Conservation (phyloP, 2,113 vertebrate species). For the Hystrix brachyura region DNA sequence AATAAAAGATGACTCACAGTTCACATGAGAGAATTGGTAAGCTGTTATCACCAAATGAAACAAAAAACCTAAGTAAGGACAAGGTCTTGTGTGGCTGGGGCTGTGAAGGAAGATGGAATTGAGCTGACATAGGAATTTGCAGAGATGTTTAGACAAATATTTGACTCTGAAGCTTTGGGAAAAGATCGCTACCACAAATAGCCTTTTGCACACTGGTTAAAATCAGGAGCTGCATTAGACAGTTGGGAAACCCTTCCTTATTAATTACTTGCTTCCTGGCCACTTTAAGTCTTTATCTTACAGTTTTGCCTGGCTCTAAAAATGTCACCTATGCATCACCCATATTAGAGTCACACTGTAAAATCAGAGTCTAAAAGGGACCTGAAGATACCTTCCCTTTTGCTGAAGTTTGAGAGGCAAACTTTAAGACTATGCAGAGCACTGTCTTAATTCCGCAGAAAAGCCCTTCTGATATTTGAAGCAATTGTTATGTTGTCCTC, state of each 20-base stretch:
- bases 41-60: not conserved
- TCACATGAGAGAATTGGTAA: not conserved
- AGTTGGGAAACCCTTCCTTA: not conserved
- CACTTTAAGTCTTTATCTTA: conserved; percentile 1
- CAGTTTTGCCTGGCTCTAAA: conserved; percentile 56
- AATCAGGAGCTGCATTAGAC: not conserved
- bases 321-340: not conserved
- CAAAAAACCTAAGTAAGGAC: not conserved
- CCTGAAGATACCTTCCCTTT: not conserved
- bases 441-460: conserved; percentile 30
- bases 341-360: not conserved
- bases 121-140: not conserved
- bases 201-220: not conserved
- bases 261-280: conserved; percentile 22
- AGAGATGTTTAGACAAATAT: not conserved
- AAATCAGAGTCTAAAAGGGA: not conserved
- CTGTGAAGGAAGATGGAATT: not conserved
- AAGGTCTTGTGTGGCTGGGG: not conserved
- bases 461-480: conserved; percentile 58
- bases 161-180: not conserved
- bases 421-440: not conserved
- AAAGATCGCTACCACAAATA: not conserved
- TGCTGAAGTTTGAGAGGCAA: not conserved
- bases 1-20: not conserved
- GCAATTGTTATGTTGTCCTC: conserved; percentile 8